Conservation (phyloP, 2,113 vertebrate species). For the Chaenocephalus aceratus region DNA sequence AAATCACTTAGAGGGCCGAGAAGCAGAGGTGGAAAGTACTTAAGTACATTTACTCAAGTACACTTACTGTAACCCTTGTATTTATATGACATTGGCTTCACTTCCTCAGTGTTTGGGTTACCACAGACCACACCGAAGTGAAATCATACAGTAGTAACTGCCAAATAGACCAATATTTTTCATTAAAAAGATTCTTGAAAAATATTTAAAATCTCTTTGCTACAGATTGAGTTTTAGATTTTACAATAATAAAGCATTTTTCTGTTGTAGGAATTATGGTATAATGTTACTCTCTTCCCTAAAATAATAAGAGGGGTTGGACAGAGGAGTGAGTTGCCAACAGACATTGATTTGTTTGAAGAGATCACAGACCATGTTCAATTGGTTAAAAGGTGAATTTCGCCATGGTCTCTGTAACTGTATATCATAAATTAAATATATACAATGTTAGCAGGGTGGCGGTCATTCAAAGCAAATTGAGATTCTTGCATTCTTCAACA, state of each 20-base stretch:
- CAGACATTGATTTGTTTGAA: neutral
- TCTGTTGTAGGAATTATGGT: neutral
- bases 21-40: neutral
- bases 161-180: neutral
- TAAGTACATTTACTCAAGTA: neutral
- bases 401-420: neutral
- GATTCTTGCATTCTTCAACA: neutral
- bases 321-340: neutral
- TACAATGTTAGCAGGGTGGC: neutral
- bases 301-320: neutral
- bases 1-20: constrained; percentile 1
- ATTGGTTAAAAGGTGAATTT: neutral
- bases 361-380: neutral
- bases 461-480: neutral
- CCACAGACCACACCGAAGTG: neutral
- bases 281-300: accelerated
- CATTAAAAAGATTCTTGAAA: too few species aligned
- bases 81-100: neutral
- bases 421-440: neutral
- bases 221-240: neutral
- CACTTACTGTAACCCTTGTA: neutral
- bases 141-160: neutral
- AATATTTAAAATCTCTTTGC: neutral
- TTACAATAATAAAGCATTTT: neutral
- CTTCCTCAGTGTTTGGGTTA: neutral